Evolutionary conservation across 2,797 vertebrate species (phyloP), one percentile per base, ranked within the genome.

Genomic region (Diplodus sargus): DNA sequence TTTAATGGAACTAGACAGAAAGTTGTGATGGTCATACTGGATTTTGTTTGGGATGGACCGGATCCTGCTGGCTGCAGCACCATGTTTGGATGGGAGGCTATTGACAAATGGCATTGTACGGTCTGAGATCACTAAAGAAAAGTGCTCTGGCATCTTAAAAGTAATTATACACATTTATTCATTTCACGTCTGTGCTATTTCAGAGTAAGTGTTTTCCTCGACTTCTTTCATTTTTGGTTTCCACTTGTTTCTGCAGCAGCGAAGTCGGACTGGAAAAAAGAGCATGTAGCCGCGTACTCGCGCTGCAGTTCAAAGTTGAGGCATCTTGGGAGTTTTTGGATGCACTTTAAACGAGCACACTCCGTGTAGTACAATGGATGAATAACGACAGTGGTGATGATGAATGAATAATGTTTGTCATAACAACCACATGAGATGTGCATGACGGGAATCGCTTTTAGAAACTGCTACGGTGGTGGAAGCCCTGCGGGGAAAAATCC

Each of bases 331-430:
- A 78, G 61, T 70, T 89, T 83, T 69, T 81, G 75, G 82, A 78
- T 74, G 65, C 74, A 85, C 76, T 90, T 87, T 73, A 83, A 78
- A 89, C 70, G 69, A 51, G 73, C 11, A 58, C 65, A 59, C 58
- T 79, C 79, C 52, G 60, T 67, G 54, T 63, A 77, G 43, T 61
- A 85, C 80, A 87, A 74, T 74, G 60, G 75, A 79, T 81, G 76
- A 83, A 74, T 73, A 81, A 83, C 61, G 58, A 78, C 22, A 23
- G 62, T 49, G 53, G 68, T 17, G 75, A 84, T 83, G 73, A 81
- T 88, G 59, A 87, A 82, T 85, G 71, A 78, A 78, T 78, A 82
- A 79, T 89, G 82, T 89, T 88, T 87, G 63, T 86, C 74, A 74
- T 57, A 74, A 80, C 64, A 74, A 85, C 89, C 89, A 81, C 75